Conservation (phyloP, 2,113 vertebrate species). For the Fregata magnificens region DNA sequence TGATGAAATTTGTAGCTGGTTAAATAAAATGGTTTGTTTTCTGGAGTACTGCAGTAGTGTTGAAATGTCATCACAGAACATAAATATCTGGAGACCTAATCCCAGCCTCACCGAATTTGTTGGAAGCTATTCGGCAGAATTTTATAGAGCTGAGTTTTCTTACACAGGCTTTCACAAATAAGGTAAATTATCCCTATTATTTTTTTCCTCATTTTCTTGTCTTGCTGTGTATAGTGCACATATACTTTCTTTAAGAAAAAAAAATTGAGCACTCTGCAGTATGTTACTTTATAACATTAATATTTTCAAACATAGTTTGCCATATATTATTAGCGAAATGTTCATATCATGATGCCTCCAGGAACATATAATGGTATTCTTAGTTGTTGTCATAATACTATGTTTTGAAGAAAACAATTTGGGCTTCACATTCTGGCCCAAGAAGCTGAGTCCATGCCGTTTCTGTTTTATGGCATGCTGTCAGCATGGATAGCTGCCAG, state of each 20-base stretch:
- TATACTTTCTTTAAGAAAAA: neutral
- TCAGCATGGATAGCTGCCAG: neutral
- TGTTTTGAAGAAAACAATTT: neutral
- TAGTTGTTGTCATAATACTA: neutral
- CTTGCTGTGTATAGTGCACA: neutral
- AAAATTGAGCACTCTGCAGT: neutral
- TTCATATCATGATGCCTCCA: neutral
- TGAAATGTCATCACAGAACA: neutral
- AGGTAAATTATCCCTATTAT: neutral
- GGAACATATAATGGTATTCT: neutral
- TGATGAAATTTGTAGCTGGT: neutral
- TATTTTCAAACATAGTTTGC: neutral
- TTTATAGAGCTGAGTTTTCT: neutral
- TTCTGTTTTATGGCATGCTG: neutral
- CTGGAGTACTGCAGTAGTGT: neutral
- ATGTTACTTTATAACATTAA: neutral
- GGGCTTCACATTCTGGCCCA: neutral
- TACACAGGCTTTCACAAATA: neutral
- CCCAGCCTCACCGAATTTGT: neutral
- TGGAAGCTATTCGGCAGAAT: neutral
- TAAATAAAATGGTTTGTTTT: neutral
- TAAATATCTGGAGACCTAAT: neutral
- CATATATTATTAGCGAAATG: neutral
- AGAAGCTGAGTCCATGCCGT: neutral
- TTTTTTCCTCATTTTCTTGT: neutral